Evolutionary conservation across 2,888 invertebrate species (phyloP).

Genomic region (Drosophila macrospina): DNA sequence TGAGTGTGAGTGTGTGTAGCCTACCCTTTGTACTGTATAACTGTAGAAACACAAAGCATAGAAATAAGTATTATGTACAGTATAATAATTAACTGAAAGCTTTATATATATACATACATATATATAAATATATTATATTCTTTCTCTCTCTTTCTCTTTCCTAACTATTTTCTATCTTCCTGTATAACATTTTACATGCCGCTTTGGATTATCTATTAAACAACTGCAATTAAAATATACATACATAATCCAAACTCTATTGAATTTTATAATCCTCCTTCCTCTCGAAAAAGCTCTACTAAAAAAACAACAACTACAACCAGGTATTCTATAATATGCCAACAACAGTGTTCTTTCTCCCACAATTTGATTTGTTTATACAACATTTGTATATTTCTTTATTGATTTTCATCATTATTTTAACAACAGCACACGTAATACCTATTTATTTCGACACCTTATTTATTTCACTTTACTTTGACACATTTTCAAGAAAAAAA

Average conservation of each 20-base stretch:
- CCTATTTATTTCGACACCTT: neutral
- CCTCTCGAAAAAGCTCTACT: conserved; percentile 81
- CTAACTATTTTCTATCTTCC: conserved; percentile 49
- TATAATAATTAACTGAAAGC: conserved; percentile 33
- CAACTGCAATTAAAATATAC: conserved; percentile 59
- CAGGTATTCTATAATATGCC: conserved; percentile 76
- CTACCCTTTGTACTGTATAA: conserved; percentile 21
- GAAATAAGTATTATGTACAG: conserved; percentile 22
- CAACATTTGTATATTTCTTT: conserved; percentile 14
- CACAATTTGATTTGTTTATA: conserved; percentile 12
- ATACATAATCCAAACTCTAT: conserved; percentile 35
- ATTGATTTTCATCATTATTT: conserved; percentile 17
- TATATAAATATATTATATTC: conserved; percentile 4
- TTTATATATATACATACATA: conserved; percentile 6
- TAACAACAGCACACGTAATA: conserved; percentile 14
- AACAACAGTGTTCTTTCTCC: conserved; percentile 10
- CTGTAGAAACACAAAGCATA: conserved; percentile 11
- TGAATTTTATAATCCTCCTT: conserved; percentile 41
- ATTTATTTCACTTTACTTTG: conserved; percentile 9
- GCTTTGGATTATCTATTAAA: conserved; percentile 53
- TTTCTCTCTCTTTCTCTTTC: conserved; percentile 28
- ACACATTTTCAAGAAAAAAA: conserved; percentile 9
- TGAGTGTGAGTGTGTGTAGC: conserved; percentile 5
- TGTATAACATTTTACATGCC: conserved; percentile 57
- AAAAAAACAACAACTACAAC: conserved; percentile 85